Percentiles rank a stretch among this genome's conserved stretches.
Evolutionary conservation across 2,113 vertebrate species (phyloP).

Genomic region (Sinocyclocheilus grahami): DNA sequence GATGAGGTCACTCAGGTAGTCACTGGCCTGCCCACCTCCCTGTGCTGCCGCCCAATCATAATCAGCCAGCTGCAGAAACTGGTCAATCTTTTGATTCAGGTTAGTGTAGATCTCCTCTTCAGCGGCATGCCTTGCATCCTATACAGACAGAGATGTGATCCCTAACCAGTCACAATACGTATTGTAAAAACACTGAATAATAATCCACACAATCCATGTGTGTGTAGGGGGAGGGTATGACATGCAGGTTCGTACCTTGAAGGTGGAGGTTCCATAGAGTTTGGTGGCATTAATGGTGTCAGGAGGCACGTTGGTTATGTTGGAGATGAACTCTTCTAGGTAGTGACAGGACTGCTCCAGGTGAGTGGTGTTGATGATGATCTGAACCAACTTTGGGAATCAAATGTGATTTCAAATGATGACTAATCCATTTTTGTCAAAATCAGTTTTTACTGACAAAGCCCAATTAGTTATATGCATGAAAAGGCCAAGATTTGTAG

Average conservation of each 20-base stretch:
- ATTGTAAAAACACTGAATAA: neutral
- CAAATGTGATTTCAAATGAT: slow-evolving; percentile 17
- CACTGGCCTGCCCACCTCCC: slow-evolving; percentile 79
- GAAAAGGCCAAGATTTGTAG: neutral
- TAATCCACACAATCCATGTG: neutral
- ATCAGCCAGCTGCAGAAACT: slow-evolving; percentile 96
- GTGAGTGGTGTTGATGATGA: slow-evolving; percentile 97
- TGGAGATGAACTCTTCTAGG: slow-evolving; percentile 97
- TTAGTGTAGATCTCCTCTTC: slow-evolving; percentile 99
- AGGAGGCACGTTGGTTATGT: slow-evolving; percentile 94
- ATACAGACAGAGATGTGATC: neutral
- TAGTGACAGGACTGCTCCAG: slow-evolving; percentile 94
- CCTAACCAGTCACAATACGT: neutral
- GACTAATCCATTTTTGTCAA: neutral
- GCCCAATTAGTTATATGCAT: neutral
- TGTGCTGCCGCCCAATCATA: slow-evolving; percentile 90
- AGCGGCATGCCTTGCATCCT: slow-evolving; percentile 94
- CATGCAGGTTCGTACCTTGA: slow-evolving; percentile 81
- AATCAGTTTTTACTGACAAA: neutral
- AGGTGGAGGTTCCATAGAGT: slow-evolving; percentile 93
- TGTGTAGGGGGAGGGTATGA: neutral
- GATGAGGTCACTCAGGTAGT: slow-evolving; percentile 92
- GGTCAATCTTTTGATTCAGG: slow-evolving; percentile 96
- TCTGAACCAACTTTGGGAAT: slow-evolving; percentile 87
- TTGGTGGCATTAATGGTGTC: slow-evolving; percentile 91